phyloP scores from a whole-genome alignment of 2,888 invertebrate genomes.

The Sarcophaga caerulescens region DNA sequence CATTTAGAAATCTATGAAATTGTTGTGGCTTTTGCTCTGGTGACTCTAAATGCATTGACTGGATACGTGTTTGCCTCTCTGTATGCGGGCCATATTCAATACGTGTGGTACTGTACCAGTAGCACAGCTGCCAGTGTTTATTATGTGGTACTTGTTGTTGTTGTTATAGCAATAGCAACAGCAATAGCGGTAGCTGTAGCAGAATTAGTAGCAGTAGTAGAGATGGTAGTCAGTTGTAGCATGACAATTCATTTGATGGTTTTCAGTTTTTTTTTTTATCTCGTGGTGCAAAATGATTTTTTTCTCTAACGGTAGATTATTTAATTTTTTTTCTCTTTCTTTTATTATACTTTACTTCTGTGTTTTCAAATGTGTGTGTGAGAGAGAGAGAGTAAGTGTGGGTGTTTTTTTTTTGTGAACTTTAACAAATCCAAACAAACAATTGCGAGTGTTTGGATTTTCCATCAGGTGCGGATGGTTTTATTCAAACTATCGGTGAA shows the following conservation, averaged over 20 bases:
- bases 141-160: constrained; percentile 62
- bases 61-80: not conserved
- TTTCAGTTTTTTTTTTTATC: constrained; percentile 48
- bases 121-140: constrained; percentile 50
- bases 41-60: constrained; percentile 17
- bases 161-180: constrained; percentile 28
- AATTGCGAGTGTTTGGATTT: constrained; percentile 58
- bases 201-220: not conserved
- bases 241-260: constrained; percentile 68
- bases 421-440: constrained; percentile 56
- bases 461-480: constrained; percentile 40
- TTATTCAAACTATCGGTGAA: constrained; percentile 53
- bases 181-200: constrained; percentile 5
- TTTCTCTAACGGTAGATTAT: constrained; percentile 27
- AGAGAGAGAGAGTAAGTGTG: not conserved
- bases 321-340: constrained; percentile 13
- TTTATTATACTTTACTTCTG: constrained; percentile 33
- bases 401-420: constrained; percentile 31
- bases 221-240: constrained; percentile 58
- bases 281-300: constrained; percentile 34
- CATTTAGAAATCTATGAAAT: constrained; percentile 66
- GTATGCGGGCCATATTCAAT: not conserved
- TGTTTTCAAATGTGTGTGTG: not conserved
- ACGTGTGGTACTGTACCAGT: constrained; percentile 9
- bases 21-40: constrained; percentile 56